Conservation (phyloP, 2,113 vertebrate species). For the Limanda limanda region DNA sequence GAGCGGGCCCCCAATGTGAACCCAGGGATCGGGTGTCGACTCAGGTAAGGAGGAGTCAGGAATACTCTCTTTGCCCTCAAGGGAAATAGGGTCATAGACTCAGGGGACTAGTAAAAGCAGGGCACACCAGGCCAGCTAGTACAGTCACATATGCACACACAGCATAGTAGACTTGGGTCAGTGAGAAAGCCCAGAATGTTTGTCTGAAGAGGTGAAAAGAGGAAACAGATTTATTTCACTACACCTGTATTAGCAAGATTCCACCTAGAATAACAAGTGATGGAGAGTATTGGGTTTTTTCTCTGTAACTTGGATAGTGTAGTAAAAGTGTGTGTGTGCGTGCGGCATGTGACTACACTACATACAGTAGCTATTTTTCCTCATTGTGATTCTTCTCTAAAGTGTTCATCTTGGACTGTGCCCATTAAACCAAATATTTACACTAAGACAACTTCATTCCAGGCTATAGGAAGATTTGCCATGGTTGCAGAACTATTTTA, state of each 20-base stretch:
- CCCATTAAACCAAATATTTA: conserved; percentile 52
- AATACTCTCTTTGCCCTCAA: conserved; percentile 42
- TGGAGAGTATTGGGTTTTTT: conserved; percentile 52
- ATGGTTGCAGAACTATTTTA: background rate
- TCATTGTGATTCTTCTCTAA: background rate
- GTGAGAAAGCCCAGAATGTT: conserved; percentile 44
- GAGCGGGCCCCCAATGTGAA: conserved; percentile 65
- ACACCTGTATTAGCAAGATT: conserved; percentile 76
- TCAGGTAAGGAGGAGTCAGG: conserved; percentile 74
- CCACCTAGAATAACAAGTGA: conserved; percentile 76
- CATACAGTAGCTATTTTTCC: conserved; percentile 11
- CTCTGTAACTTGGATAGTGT: conserved; percentile 26
- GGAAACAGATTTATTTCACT: conserved; percentile 38
- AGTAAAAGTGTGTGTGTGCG: conserved; percentile 6
- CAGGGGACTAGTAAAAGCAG: conserved; percentile 72
- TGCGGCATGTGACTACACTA: background rate
- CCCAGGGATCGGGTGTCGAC: conserved; percentile 68
- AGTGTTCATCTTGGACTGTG: conserved; percentile 35
- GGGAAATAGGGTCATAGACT: conserved; percentile 71
- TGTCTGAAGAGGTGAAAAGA: conserved; percentile 60
- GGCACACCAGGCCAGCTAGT: conserved; percentile 55
- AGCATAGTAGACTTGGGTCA: conserved; percentile 41
- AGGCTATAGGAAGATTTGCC: conserved; percentile 29
- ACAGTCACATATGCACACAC: conserved; percentile 47
- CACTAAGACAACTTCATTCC: conserved; percentile 21